Evolutionary conservation across 2,888 invertebrate genomes (phyloP).

Genomic region (Cheilosia pagana): DNA sequence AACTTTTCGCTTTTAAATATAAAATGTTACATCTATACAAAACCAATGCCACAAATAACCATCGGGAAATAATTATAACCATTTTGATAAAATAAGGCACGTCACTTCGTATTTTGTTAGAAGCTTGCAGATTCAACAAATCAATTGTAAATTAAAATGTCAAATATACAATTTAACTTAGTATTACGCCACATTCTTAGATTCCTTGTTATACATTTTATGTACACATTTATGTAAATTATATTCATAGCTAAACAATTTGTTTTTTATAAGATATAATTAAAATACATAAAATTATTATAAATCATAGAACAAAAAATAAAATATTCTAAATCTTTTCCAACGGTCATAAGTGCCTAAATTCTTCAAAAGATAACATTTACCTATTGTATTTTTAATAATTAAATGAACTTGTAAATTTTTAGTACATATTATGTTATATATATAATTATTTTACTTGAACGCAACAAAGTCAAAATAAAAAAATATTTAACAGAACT

Average conservation of each 20-base stretch:
- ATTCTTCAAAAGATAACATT: constrained; percentile 38
- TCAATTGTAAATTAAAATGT: too few relatives aligned
- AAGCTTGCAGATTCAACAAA: too few relatives aligned
- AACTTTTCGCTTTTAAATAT: too few relatives aligned
- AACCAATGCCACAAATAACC: too few relatives aligned
- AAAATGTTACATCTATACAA: too few relatives aligned
- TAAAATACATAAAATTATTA: neutral
- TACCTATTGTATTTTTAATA: constrained; percentile 37
- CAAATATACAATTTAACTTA: too few relatives aligned
- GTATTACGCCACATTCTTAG: neutral
- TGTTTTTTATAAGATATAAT: constrained; percentile 16
- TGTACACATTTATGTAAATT: constrained; percentile 34
- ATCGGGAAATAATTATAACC: too few relatives aligned
- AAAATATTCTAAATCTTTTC: constrained; percentile 27
- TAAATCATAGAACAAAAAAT: constrained; percentile 10
- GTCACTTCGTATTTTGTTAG: too few relatives aligned
- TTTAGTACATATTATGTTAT: constrained; percentile 29
- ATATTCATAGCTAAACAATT: constrained; percentile 24
- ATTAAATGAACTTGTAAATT: constrained; percentile 57
- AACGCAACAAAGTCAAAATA: constrained; percentile 69
- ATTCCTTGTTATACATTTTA: neutral
- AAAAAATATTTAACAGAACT: constrained; percentile 5
- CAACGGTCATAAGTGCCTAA: constrained; percentile 63
- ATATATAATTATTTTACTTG: constrained; percentile 56
- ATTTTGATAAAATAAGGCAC: too few relatives aligned